Conservation (phyloP, 2,113 vertebrate genomes). For the Carassius auratus region DNA sequence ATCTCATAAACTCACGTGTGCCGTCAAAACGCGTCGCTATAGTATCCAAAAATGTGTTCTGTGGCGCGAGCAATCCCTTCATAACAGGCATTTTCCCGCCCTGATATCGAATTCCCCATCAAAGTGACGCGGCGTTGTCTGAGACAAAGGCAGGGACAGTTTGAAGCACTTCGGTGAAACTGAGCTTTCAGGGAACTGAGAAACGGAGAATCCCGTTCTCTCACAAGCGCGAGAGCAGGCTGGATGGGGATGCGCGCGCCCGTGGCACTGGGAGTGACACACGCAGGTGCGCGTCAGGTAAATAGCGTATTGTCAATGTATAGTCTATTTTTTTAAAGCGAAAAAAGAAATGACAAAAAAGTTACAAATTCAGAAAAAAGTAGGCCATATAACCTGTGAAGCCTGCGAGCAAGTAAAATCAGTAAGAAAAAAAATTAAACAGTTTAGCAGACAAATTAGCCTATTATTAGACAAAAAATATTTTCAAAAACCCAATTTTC, state of each 20-base stretch:
- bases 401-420: too few relatives aligned
- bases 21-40: conserved; percentile 98
- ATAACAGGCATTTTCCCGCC: conserved; percentile 98
- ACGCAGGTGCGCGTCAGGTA: conserved; percentile 73
- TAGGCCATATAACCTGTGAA: not conserved
- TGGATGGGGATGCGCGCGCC: conserved; percentile 61
- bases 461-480: too few relatives aligned
- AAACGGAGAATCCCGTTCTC: conserved; percentile 55
- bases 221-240: conserved; percentile 48
- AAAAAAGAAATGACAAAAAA: not conserved
- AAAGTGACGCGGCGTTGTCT: conserved; percentile 76
- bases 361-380: not conserved
- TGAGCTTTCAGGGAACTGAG: conserved; percentile 16
- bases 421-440: too few relatives aligned
- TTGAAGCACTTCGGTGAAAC: conserved; percentile 32
- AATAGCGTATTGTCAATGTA: conserved; percentile 42
- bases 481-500: too few relatives aligned
- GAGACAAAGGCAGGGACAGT: conserved; percentile 31
- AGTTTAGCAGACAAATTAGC: too few relatives aligned
- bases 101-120: conserved; percentile 89
- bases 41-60: conserved; percentile 98
- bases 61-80: conserved; percentile 98
- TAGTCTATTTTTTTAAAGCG: not conserved
- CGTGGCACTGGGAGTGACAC: conserved; percentile 54
- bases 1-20: conserved; percentile 88